Evolutionary conservation across 2,888 invertebrate species (phyloP).

Genomic region (Charanyca ferruginea): DNA sequence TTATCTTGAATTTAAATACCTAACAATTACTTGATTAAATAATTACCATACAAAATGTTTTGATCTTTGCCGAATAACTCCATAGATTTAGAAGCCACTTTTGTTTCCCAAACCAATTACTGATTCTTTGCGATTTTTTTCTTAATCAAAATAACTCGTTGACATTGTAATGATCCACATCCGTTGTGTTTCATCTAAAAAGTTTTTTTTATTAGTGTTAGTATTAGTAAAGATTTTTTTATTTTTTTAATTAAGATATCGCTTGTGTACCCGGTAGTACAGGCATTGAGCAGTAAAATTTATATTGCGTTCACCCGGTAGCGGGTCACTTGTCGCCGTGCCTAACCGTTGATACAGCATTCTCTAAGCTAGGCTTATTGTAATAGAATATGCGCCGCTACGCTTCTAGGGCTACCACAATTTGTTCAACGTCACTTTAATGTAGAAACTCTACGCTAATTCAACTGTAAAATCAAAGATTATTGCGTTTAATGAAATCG

Average conservation of each 20-base stretch:
- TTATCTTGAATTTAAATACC: conserved; percentile 27
- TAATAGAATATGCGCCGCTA: conserved; percentile 53
- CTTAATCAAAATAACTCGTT: not conserved
- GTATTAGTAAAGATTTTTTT: too few relatives aligned
- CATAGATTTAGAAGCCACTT: conserved; percentile 10
- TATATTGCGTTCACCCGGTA: conserved; percentile 79
- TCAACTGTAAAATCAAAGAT: conserved; percentile 48
- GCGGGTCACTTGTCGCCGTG: conserved; percentile 72
- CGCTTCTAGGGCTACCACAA: conserved; percentile 29
- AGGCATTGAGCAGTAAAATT: conserved; percentile 76
- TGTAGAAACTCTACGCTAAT: conserved; percentile 37
- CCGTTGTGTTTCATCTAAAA: not conserved
- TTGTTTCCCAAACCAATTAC: conserved; percentile 28
- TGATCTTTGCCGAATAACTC: conserved; percentile 13
- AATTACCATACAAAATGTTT: conserved; percentile 44
- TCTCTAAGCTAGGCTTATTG: conserved; percentile 64
- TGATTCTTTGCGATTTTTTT: conserved; percentile 9
- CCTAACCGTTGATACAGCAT: conserved; percentile 65
- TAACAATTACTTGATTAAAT: conserved; percentile 45
- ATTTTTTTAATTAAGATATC: conserved; percentile 17
- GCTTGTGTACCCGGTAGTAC: conserved; percentile 70
- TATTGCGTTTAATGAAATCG: conserved; percentile 53
- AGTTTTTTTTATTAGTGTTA: too few relatives aligned
- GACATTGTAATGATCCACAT: not conserved
- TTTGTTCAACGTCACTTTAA: conserved; percentile 10